phyloP scores from a whole-genome alignment of 2,888 invertebrate genomes.

The Gordius sp. region DNA sequence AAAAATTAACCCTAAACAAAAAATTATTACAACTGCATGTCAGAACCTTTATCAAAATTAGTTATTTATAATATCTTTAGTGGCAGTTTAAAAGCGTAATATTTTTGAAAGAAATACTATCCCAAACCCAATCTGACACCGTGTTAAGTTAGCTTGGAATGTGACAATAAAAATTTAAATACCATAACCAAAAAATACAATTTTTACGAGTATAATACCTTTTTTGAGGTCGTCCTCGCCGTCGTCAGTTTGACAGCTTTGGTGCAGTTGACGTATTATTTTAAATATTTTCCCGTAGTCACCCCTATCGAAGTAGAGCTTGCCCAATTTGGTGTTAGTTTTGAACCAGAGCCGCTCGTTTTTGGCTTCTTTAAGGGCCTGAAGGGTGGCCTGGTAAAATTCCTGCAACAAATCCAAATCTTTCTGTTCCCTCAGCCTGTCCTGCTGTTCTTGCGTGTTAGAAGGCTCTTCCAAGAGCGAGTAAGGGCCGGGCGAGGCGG shows the following conservation, averaged over 20 bases:
- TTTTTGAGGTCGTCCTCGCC: slow-evolving; percentile 61
- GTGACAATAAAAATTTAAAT: no score
- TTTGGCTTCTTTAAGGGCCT: slow-evolving; percentile 51
- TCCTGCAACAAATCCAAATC: slow-evolving; percentile 82
- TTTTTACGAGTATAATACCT: no score
- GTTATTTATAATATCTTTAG: no score
- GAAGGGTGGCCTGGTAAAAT: slow-evolving; percentile 58
- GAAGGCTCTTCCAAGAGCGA: not conserved
- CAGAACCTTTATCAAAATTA: no score
- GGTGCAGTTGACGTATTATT: slow-evolving; percentile 81
- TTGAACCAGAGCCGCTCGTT: slow-evolving; percentile 98
- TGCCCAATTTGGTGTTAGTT: slow-evolving; percentile 92
- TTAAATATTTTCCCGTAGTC: slow-evolving; percentile 77
- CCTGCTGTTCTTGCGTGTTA: not conserved
- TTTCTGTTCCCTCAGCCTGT: slow-evolving; percentile 27
- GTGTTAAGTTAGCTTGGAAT: no score
- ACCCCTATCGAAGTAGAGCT: slow-evolving; percentile 78
- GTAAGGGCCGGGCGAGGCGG: no score
- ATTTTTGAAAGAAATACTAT: no score
- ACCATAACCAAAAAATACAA: no score
- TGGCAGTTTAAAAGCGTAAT: no score
- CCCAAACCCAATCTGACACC: no score
- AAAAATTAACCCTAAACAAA: no score
- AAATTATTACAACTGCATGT: no score
- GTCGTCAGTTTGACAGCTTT: slow-evolving; percentile 49